A percentile compares a stretch with the other conserved stretches of the same genome.
phyloP scores from a whole-genome alignment of 2,113 vertebrate species.

The Osmerus eperlanus region DNA sequence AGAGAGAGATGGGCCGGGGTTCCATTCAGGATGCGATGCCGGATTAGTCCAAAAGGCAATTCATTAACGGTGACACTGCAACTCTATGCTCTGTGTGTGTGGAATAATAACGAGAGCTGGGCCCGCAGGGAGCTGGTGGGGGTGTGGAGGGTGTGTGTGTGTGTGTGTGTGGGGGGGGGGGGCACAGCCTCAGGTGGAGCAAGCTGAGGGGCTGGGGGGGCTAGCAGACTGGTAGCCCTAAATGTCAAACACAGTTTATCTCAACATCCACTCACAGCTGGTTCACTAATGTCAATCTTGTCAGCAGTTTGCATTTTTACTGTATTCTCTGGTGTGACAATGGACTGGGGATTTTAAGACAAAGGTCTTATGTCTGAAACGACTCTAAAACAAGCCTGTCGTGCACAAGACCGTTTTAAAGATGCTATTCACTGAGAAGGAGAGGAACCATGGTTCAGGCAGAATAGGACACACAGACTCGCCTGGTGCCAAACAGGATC shows the following conservation, averaged over 20 bases:
- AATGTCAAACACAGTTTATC: conserved; percentile 6
- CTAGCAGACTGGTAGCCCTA: neutral
- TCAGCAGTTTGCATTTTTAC: neutral
- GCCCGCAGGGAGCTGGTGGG: too few species aligned
- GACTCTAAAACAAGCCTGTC: too few species aligned
- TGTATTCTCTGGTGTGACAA: too few species aligned
- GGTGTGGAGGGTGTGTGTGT: too few species aligned
- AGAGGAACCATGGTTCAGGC: too few species aligned
- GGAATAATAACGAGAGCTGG: conserved; percentile 67
- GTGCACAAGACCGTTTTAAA: too few species aligned
- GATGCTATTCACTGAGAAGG: too few species aligned
- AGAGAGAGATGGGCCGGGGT: conserved; percentile 52
- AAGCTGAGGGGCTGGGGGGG: neutral
- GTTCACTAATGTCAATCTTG: conserved; percentile 7
- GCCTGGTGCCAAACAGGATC: neutral
- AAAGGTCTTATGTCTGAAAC: too few species aligned
- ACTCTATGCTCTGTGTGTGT: conserved; percentile 69
- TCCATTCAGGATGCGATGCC: conserved; percentile 77
- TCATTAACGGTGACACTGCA: conserved; percentile 85
- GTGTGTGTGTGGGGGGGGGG: too few species aligned
- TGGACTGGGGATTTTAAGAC: too few species aligned
- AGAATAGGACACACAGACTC: too few species aligned
- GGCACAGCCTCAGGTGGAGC: neutral
- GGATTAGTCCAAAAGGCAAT: conserved; percentile 78
- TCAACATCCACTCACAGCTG: neutral